Conservation (phyloP, 1,140 invertebrate genomes). For the Bombus superbus region DNA sequence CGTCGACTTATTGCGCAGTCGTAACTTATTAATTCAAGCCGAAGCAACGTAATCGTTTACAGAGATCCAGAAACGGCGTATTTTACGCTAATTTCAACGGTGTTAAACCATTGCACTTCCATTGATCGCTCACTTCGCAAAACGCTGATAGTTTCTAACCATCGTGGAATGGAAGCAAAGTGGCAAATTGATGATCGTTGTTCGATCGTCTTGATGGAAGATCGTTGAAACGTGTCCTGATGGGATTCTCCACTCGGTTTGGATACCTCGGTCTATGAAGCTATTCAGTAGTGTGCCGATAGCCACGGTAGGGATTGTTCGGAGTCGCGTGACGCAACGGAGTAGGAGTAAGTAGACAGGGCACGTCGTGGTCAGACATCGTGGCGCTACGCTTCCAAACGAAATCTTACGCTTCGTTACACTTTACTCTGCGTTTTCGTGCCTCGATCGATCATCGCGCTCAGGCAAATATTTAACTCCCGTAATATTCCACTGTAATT, state of each 20-base stretch:
- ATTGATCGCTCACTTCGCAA: neutral
- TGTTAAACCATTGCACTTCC: neutral
- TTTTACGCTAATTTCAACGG: neutral
- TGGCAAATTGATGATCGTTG: neutral
- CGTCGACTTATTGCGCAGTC: too few relatives aligned
- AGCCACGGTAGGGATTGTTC: neutral
- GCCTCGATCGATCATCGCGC: neutral
- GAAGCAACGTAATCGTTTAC: too few relatives aligned
- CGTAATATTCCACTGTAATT: too few relatives aligned
- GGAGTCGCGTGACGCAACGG: neutral
- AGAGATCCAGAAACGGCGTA: too few relatives aligned
- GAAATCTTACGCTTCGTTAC: neutral
- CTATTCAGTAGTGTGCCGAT: neutral
- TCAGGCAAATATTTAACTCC: neutral
- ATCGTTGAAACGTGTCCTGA: neutral
- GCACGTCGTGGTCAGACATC: slow-evolving; percentile 15
- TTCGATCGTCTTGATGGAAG: neutral
- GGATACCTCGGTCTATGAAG: neutral
- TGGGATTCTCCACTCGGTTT: neutral
- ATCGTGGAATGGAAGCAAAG: neutral
- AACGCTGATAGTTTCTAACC: neutral
- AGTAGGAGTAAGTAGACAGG: slow-evolving; percentile 7
- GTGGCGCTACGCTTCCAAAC: slow-evolving; percentile 1
- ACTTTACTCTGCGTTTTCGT: neutral
- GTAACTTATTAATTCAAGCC: too few relatives aligned